Conservation (phyloP, 2,113 vertebrate genomes). For the Protomyctophum bolini region DNA sequence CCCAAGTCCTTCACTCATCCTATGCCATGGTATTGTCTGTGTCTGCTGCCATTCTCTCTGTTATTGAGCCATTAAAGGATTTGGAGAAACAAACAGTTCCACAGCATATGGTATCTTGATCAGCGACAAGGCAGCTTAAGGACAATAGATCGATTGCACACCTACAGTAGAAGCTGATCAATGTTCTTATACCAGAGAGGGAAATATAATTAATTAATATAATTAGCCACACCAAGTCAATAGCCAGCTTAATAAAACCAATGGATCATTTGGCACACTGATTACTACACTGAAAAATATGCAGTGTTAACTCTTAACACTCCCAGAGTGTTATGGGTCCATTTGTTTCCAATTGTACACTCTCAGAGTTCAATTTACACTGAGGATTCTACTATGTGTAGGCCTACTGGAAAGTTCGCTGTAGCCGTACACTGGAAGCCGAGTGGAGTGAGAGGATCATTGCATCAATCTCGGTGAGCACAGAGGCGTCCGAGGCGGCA, state of each 20-base stretch:
- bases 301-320: no score
- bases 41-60: constrained; percentile 49
- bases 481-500: constrained; percentile 59
- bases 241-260: neutral
- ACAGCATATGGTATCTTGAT: constrained; percentile 69
- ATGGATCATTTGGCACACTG: no score
- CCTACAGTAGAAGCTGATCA: constrained; percentile 28
- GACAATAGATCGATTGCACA: constrained; percentile 42
- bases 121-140: constrained; percentile 53
- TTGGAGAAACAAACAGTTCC: constrained; percentile 54
- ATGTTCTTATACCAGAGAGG: neutral
- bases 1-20: constrained; percentile 61
- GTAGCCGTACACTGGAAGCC: constrained; percentile 5
- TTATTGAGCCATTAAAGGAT: constrained; percentile 66
- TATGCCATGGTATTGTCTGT: constrained; percentile 65
- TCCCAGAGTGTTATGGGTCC: neutral
- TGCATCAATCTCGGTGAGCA: constrained; percentile 61
- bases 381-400: constrained; percentile 8
- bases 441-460: constrained; percentile 36
- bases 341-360: constrained; percentile 4
- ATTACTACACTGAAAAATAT: no score
- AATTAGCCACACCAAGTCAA: neutral
- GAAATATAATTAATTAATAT: constrained; percentile 1
- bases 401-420: neutral
- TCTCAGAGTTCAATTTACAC: constrained; percentile 7